phyloP scores from a whole-genome alignment of 2,113 vertebrate species.

The Hippocampus guttulatus region DNA sequence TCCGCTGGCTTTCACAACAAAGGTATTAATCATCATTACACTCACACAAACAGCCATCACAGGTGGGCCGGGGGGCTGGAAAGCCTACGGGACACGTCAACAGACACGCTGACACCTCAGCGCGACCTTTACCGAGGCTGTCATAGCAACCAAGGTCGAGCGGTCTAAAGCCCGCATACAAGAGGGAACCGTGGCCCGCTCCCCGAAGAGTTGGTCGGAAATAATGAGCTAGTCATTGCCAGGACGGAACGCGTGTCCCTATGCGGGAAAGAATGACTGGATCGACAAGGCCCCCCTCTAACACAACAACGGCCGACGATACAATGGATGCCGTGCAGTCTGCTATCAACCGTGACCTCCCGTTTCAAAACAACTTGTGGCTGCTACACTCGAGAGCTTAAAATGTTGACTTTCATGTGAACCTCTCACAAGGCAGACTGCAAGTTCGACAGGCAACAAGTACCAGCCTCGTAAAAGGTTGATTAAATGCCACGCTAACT shows the following conservation, averaged over 20 bases:
- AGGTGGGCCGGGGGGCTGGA: slow-evolving; percentile 44
- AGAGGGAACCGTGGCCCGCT: slow-evolving; percentile 37
- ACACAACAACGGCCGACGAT: slow-evolving; percentile 13
- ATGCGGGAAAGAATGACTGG: slow-evolving; percentile 11
- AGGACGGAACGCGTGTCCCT: slow-evolving; percentile 36
- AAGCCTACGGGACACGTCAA: slow-evolving; percentile 61
- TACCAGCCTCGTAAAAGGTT: slow-evolving; percentile 14
- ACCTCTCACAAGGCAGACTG: not conserved
- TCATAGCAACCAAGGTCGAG: slow-evolving; percentile 73
- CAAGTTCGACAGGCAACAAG: slow-evolving; percentile 15
- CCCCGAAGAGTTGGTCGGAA: slow-evolving; percentile 46
- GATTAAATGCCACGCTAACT: slow-evolving; percentile 13
- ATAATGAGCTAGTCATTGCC: slow-evolving; percentile 62
- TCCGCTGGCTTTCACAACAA: slow-evolving; percentile 70
- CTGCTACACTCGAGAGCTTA: not conserved
- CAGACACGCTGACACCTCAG: slow-evolving; percentile 57
- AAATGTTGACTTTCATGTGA: not conserved
- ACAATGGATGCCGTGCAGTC: not conserved
- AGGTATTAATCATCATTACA: slow-evolving; percentile 75
- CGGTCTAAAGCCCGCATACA: slow-evolving; percentile 41
- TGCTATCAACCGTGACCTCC: not conserved
- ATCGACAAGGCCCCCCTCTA: slow-evolving; percentile 2
- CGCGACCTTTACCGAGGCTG: slow-evolving; percentile 52
- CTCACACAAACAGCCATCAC: slow-evolving; percentile 32
- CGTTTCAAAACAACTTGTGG: not conserved